A percentile compares a stretch with the other conserved stretches of the same genome.
Conservation (phyloP, 2,113 vertebrate genomes). For the Catharus minimus region DNA sequence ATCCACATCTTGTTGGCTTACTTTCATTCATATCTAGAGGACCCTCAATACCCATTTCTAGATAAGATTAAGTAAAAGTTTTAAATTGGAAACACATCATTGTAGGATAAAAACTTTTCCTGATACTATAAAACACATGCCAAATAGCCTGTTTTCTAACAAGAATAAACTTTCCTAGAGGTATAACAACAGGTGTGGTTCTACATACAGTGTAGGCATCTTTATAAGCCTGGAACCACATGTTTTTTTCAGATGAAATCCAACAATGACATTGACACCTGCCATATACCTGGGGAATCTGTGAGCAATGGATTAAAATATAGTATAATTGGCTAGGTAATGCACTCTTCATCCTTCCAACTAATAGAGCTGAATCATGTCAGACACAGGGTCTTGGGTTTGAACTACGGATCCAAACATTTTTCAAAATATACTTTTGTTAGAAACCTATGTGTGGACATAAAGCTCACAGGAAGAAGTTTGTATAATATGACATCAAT, state of each 20-base stretch:
- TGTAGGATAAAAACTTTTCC: neutral
- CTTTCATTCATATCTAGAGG: slow-evolving; percentile 31
- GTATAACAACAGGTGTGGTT: neutral
- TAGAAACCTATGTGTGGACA: neutral
- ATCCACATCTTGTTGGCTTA: neutral
- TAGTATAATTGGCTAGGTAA: neutral
- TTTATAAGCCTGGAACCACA: neutral
- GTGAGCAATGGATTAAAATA: neutral
- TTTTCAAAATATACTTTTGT: neutral
- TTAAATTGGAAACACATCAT: neutral
- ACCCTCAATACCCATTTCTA: slow-evolving; percentile 12
- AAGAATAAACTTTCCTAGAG: neutral
- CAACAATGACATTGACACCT: neutral
- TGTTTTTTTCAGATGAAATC: neutral
- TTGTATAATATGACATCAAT: neutral
- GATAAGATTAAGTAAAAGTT: neutral
- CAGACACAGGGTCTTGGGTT: neutral
- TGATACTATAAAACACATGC: neutral
- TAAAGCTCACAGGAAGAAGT: neutral
- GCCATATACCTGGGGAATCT: neutral
- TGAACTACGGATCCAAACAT: neutral
- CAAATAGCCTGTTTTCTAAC: neutral
- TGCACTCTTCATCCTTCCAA: neutral
- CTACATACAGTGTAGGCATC: neutral
- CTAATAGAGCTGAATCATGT: neutral